Percentiles rank a stretch among this genome's conserved stretches.
Evolutionary conservation across 2,113 vertebrate genomes (phyloP).

Genomic region (Petrocephalus microphthalmus): DNA sequence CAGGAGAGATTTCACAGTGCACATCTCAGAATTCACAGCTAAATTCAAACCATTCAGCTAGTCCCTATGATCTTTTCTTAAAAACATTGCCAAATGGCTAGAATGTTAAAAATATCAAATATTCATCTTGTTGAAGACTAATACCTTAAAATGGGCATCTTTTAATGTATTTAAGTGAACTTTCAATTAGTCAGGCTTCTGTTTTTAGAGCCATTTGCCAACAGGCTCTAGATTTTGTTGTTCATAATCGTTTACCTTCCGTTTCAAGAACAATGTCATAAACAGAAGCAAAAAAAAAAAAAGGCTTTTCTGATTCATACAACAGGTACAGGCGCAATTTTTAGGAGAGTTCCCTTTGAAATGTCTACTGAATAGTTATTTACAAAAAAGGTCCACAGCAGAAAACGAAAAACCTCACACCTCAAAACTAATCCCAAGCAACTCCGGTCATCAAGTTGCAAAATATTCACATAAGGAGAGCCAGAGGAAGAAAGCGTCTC

Average conservation of each 20-base stretch:
- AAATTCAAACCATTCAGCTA: neutral
- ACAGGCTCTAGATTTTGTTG: neutral
- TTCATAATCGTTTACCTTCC: neutral
- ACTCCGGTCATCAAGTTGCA: neutral
- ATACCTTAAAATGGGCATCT: neutral
- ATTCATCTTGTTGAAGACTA: neutral
- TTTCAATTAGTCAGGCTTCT: neutral
- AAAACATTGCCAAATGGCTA: neutral
- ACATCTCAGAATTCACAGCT: neutral
- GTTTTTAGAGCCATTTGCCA: neutral
- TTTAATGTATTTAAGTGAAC: neutral
- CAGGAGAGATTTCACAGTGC: neutral
- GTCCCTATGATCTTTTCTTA: neutral
- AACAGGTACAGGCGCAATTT: too few relatives aligned
- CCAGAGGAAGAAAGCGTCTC: neutral
- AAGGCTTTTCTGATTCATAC: neutral
- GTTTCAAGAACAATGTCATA: neutral
- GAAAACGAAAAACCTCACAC: too few relatives aligned
- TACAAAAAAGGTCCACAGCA: too few relatives aligned
- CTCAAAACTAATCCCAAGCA: neutral
- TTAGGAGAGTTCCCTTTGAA: neutral
- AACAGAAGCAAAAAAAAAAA: neutral
- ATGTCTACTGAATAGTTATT: neutral
- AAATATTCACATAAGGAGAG: neutral
- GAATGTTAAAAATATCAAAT: neutral